Percentiles rank a stretch among this genome's conserved stretches.
phyloP scores from a whole-genome alignment of 2,888 invertebrate species.

The Archips crataeganus region DNA sequence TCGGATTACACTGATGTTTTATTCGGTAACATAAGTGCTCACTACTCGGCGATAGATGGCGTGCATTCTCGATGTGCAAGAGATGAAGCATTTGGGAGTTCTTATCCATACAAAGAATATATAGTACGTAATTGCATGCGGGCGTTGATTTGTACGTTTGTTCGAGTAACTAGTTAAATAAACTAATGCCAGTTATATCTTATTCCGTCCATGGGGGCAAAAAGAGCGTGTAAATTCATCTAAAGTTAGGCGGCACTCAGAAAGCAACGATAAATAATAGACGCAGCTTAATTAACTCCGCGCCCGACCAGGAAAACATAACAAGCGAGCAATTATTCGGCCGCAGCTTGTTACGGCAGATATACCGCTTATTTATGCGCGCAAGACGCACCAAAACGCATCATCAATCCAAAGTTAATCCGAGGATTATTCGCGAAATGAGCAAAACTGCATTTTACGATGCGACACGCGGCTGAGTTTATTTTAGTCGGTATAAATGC shows the following conservation, averaged over 20 bases:
- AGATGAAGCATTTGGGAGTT: not conserved
- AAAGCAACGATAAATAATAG: slow-evolving; percentile 53
- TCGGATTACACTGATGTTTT: slow-evolving; percentile 30
- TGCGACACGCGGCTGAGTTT: slow-evolving; percentile 59
- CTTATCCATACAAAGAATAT: not conserved
- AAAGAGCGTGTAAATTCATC: slow-evolving; percentile 27
- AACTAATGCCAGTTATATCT: slow-evolving; percentile 1
- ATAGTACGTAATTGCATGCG: slow-evolving; percentile 4
- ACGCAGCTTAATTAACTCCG: slow-evolving; percentile 59
- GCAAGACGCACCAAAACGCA: slow-evolving; percentile 64
- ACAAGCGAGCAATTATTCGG: slow-evolving; percentile 62
- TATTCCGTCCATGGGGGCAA: slow-evolving; percentile 4
- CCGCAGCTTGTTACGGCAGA: slow-evolving; percentile 56
- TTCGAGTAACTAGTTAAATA: slow-evolving; percentile 3
- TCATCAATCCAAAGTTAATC: slow-evolving; percentile 76
- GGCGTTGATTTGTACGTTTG: slow-evolving; percentile 4
- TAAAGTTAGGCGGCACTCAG: slow-evolving; percentile 30
- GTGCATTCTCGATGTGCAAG: not conserved
- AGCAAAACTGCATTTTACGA: slow-evolving; percentile 74
- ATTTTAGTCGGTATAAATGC: slow-evolving; percentile 68
- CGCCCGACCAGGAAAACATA: slow-evolving; percentile 62
- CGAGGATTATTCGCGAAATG: slow-evolving; percentile 70
- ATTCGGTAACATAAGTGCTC: slow-evolving; percentile 3
- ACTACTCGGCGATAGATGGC: slow-evolving; percentile 5
- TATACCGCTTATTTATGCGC: slow-evolving; percentile 70